These are phyloP conservation scores for Menidia menidia DNA, from an alignment of 2,797 vertebrate genomes.

Conservation along the genomic window DNA sequence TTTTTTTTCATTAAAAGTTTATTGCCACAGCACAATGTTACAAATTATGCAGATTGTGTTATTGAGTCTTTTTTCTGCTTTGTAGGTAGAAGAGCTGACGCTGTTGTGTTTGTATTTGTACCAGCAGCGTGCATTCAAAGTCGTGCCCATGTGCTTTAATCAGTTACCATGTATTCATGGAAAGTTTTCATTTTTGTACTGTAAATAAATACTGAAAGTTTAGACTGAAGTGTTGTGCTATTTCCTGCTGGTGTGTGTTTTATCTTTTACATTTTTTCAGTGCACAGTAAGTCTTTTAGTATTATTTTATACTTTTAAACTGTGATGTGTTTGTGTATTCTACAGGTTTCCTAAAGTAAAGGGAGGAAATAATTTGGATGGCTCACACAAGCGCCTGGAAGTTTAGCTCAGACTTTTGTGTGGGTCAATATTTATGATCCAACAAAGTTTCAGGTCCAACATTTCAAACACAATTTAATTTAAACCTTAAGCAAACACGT, in stretches of 20 bases:
- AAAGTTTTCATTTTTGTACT: slow-evolving; percentile 78
- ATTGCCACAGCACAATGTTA: slow-evolving; percentile 46
- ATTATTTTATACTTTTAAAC: too few species aligned
- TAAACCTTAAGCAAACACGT: too few species aligned
- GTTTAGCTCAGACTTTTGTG: too few species aligned
- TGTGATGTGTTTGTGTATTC: too few species aligned
- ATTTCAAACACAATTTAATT: too few species aligned
- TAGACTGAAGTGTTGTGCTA: slow-evolving; percentile 12
- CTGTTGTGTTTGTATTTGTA: slow-evolving; percentile 29
- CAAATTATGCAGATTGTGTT: slow-evolving; percentile 35
- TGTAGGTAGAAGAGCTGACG: slow-evolving; percentile 35
- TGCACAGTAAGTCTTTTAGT: background rate
- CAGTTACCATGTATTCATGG: slow-evolving; percentile 51
- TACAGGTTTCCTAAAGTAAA: too few species aligned
- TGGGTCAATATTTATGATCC: too few species aligned
- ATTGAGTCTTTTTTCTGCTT: slow-evolving; percentile 37
- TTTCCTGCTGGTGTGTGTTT: background rate
- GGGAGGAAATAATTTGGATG: too few species aligned
- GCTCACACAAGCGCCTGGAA: too few species aligned
- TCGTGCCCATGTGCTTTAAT: slow-evolving; percentile 50
- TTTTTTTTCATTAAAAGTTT: slow-evolving; percentile 35
- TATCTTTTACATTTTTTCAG: background rate
- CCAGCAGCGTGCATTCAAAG: slow-evolving; percentile 40
- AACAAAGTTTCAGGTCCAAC: too few species aligned
- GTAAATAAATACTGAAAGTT: slow-evolving; percentile 80